Conservation (phyloP, 2,797 vertebrate genomes). For the Chelonia mydas region DNA sequence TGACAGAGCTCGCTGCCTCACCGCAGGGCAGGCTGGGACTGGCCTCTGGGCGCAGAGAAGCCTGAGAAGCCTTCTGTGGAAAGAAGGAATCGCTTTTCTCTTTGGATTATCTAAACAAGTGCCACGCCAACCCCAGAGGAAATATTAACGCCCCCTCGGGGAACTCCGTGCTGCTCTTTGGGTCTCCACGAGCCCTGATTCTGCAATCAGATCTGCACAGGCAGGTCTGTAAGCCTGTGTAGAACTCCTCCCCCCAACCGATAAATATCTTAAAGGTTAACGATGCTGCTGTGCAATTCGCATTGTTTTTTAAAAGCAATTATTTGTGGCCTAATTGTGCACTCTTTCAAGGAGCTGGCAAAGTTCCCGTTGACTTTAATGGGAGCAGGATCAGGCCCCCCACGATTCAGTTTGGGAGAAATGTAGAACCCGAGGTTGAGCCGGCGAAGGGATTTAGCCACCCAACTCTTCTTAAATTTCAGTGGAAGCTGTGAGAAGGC, state of each 20-base stretch:
- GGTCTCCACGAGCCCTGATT: background rate
- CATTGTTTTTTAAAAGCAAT: no score
- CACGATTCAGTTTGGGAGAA: background rate
- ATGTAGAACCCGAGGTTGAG: background rate
- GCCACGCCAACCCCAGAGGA: slow-evolving; percentile 41
- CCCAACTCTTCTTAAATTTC: accelerated
- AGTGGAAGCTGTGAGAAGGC: background rate
- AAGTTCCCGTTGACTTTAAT: background rate
- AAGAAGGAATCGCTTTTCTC: slow-evolving; percentile 30
- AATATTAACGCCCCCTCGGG: slow-evolving; percentile 22
- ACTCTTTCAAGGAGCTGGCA: background rate
- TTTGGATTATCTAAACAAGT: slow-evolving; percentile 47
- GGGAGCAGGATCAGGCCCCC: background rate
- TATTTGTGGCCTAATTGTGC: accelerated
- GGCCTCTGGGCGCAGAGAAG: background rate
- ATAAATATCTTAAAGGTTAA: background rate
- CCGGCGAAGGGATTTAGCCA: background rate
- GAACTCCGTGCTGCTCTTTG: background rate
- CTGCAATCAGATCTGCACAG: background rate
- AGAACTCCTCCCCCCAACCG: background rate
- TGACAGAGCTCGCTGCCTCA: background rate
- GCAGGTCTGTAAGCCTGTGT: background rate
- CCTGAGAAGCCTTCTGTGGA: background rate
- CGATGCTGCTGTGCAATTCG: no score
- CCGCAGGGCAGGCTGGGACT: background rate